Conservation (phyloP, 2,797 vertebrate species). For the Betta splendens region DNA sequence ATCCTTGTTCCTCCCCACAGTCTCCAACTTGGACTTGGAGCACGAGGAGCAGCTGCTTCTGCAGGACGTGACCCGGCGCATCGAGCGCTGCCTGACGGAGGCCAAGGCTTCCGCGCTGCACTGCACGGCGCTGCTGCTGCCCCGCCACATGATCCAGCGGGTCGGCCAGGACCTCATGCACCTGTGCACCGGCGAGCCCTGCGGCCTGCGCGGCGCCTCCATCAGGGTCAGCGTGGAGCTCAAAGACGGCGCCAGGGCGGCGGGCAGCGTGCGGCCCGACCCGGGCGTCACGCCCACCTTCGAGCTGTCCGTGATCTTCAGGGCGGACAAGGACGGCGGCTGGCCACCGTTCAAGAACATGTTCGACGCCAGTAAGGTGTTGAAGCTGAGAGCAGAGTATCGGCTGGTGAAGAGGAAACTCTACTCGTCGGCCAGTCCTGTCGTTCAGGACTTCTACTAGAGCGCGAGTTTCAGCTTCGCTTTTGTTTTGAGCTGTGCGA, state of each 20-base stretch:
- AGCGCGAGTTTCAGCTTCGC: no score
- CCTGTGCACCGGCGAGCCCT: conserved; percentile 76
- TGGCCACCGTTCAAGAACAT: conserved; percentile 75
- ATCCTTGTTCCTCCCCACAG: no score
- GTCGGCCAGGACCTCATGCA: conserved; percentile 72
- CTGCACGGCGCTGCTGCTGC: conserved; percentile 79
- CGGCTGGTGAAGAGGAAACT: conserved; percentile 84
- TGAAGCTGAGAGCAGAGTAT: conserved; percentile 79
- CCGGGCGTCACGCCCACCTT: conserved; percentile 78
- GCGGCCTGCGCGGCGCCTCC: conserved; percentile 79
- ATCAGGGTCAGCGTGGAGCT: conserved; percentile 74
- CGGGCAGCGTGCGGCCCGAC: conserved; percentile 68
- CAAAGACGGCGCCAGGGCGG: conserved; percentile 58
- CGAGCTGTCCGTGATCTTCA: conserved; percentile 79
- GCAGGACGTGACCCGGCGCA: conserved; percentile 64
- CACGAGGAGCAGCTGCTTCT: conserved; percentile 62
- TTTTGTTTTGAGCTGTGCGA: no score
- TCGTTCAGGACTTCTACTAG: conserved; percentile 73
- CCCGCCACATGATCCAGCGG: conserved; percentile 68
- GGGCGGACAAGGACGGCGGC: conserved; percentile 47
- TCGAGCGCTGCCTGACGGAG: conserved; percentile 74
- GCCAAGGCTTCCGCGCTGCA: conserved; percentile 75
- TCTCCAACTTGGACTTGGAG: conserved; percentile 53
- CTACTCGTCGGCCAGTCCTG: conserved; percentile 81
- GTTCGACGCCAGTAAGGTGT: conserved; percentile 67